Evolutionary conservation across 2,888 invertebrate genomes (phyloP).

Genomic region (Thera obeliscata): DNA sequence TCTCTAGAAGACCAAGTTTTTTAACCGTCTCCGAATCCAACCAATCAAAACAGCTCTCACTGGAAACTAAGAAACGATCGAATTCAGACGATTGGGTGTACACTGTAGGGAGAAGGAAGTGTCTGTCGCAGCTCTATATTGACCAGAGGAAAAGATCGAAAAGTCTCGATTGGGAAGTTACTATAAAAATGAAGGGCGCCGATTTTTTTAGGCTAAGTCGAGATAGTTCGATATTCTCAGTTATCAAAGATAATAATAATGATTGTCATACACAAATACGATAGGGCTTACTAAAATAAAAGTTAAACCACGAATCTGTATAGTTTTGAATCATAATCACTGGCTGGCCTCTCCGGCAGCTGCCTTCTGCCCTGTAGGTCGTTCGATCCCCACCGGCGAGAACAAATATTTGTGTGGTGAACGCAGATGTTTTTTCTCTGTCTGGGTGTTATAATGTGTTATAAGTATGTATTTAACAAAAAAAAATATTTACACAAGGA

Average conservation of each 20-base stretch:
- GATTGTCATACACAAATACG: not conserved
- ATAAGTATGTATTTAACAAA: too few relatives aligned
- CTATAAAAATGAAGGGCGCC: slow-evolving; percentile 29
- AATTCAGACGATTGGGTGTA: slow-evolving; percentile 73
- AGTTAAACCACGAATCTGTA: too few relatives aligned
- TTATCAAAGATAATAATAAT: slow-evolving; percentile 20
- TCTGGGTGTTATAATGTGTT: too few relatives aligned
- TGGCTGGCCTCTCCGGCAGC: too few relatives aligned
- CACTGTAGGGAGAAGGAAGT: slow-evolving; percentile 55
- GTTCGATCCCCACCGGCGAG: too few relatives aligned
- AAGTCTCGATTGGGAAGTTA: slow-evolving; percentile 60
- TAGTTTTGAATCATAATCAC: too few relatives aligned
- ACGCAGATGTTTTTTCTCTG: too few relatives aligned
- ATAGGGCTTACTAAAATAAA: not conserved
- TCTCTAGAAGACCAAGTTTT: slow-evolving; percentile 57
- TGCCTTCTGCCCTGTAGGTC: too few relatives aligned
- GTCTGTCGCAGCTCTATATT: slow-evolving; percentile 43
- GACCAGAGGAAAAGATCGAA: slow-evolving; percentile 52
- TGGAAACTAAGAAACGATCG: slow-evolving; percentile 55
- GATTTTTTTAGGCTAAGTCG: slow-evolving; percentile 20
- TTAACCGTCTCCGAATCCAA: slow-evolving; percentile 41
- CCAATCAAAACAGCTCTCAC: slow-evolving; percentile 22
- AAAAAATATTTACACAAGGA: too few relatives aligned
- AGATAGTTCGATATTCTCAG: slow-evolving; percentile 8
- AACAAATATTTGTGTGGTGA: too few relatives aligned